Evolutionary conservation across 2,113 vertebrate genomes (phyloP), one percentile per base, ranked within the genome.

Genomic region (Sinocyclocheilus anophthalmus): DNA sequence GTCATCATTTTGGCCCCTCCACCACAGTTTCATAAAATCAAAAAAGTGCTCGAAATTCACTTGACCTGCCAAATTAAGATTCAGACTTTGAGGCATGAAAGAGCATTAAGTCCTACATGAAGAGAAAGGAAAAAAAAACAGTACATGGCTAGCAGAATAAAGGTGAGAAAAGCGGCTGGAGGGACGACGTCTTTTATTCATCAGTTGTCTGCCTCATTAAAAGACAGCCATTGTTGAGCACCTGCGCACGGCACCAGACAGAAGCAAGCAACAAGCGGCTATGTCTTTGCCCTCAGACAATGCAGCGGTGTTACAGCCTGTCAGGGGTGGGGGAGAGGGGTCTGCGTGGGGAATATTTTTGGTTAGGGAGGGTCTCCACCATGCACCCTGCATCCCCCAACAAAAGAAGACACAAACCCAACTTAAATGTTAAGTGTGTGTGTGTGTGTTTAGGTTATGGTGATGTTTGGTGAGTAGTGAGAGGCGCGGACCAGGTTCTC

Each of bases 211-310:
- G 90, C 88, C 91, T 93, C 92, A 90, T 93, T 93, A 93, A 94
- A 33, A 94, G 91, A 91, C 92, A 85, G 89, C 86, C 91, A 93
- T 94, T 95, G 93, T 94, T 89, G 91, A 87, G 86, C 88, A 65
- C 91, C 91, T 87, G 91, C 90, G 77, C 89, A 91, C n/a, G n/a
- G n/a, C 92, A 88, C 92, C 92, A 94, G 94, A 94, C 94, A 95
- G 94, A 93, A 94, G 94, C 94, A 90, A 92, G 94, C 93, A 95
- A 94, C 94, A 93, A 94, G 93, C 92, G 87, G 91, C 88, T 90
- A n/a, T 87, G 90, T 90, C 90, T 83, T 84, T 18, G 70, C 76
- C 69, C 37, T 84, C 91, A 94, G 92, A 95, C 95, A 95, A 95
- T 94, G 92, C 94, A 94, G 93, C 91, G 92, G 93, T 88, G 92